Conservation (phyloP, 2,888 invertebrate species). For the Seira ritae region DNA sequence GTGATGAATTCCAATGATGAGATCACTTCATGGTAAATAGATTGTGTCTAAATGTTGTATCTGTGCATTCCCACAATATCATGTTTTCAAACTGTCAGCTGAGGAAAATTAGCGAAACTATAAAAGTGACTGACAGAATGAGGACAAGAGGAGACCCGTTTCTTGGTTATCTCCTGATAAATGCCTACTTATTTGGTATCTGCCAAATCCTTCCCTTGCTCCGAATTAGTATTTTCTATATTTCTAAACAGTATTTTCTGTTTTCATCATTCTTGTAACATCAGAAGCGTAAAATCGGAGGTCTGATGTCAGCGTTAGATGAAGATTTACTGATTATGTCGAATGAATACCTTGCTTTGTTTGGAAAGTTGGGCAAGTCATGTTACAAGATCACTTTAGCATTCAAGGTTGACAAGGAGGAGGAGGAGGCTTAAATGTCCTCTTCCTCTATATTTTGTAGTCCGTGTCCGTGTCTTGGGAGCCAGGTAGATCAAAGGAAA, state of each 20-base stretch:
- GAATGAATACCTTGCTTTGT: not conserved
- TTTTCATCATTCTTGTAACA: no score
- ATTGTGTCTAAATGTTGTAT: not conserved
- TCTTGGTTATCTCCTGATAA: not conserved
- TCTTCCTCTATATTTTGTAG: no score
- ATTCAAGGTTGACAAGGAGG: not conserved
- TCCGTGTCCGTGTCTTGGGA: not conserved
- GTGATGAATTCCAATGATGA: not conserved
- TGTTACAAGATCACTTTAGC: no score
- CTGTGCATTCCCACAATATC: not conserved
- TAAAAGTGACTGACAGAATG: not conserved
- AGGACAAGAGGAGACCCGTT: not conserved
- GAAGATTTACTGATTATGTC: no score
- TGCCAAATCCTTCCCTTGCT: no score
- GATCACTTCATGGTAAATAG: no score
- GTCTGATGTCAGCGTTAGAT: no score
- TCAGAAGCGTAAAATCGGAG: no score
- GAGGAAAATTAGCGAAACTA: not conserved
- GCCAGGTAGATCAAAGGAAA: not conserved
- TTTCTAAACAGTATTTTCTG: no score
- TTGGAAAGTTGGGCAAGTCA: not conserved
- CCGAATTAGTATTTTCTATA: no score
- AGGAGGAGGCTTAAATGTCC: not conserved
- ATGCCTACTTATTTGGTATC: no score
- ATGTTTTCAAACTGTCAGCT: not conserved